Base-by-base conservation (phyloP, 2,797 vertebrate species). In the Remorina albescens region DNA sequence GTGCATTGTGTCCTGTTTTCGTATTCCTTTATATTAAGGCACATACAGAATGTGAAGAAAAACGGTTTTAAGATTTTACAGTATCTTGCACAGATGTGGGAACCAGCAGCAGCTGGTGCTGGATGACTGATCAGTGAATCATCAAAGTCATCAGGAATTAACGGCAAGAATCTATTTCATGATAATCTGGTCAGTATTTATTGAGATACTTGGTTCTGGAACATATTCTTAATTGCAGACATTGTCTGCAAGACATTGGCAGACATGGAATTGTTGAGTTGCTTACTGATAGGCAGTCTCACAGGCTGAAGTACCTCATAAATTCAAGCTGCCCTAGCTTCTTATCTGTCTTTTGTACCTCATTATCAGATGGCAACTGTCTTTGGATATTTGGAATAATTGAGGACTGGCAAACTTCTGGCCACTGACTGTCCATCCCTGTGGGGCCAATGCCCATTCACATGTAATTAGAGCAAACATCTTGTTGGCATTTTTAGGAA, bases 361-460 rank as follows among this genome's bases (percentile, higher is more conserved):
- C 42, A 61, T 51, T 23, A 58, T 55, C 12, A 42, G 53, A 54
- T 36, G 50, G 55, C 76, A 82, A 58, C 76, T 85, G 83, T 59
- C 66, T 54, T 30, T 26, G 30, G 34, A 74, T 63, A 53, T 25
- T 50, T 67, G 36, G 61, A 63, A 71, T 79, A 67, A 25, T 30
- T 53, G 36, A 57, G 37, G 18, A 21, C 44, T 68, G 59, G 50
- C 21, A 51, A 30, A 36, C n/a, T 6, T 5, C 8, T 42, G 46
- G 25, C 32, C 18, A 2, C 41, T 49, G 6, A 8, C 15, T 70
- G 64, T 15, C 30, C 9, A 21, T 53, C 26, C 11, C 58, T 49
- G 32, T 57, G 59, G 56, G 30, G 30, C 47, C 25, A 19, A 7
- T 19, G 26, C 0, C 32, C 10, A 16, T 25, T 39, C 36, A 37